Percentiles rank a stretch among this genome's conserved stretches.
phyloP scores from a whole-genome alignment of 2,113 vertebrate genomes.

The Dolichallabes microphthalmus region DNA sequence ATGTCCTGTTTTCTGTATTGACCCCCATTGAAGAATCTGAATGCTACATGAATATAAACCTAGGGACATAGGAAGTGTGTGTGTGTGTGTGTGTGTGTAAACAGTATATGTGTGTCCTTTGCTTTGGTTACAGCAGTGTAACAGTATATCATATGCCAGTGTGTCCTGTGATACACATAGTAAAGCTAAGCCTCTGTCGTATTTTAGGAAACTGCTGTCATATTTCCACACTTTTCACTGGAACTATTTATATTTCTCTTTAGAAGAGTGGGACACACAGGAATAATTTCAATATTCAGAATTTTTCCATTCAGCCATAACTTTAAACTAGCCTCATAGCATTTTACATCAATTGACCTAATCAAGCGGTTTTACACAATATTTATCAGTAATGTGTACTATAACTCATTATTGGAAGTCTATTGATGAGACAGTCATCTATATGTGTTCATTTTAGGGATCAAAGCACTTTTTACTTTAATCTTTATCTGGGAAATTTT shows the following conservation, averaged over 20 bases:
- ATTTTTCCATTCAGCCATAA: not conserved
- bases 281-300: not conserved
- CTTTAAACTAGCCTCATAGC: not conserved
- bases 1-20: not conserved
- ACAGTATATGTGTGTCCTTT: not conserved
- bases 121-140: conserved; percentile 15
- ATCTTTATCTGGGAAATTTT: too few species aligned
- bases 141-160: not conserved
- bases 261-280: not conserved
- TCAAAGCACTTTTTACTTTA: too few species aligned
- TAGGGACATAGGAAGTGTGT: not conserved
- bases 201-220: conserved; percentile 29
- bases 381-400: too few species aligned
- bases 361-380: too few species aligned
- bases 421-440: too few species aligned
- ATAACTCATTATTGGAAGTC: too few species aligned
- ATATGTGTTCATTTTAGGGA: too few species aligned
- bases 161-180: not conserved
- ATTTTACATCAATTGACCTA: not conserved
- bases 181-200: conserved; percentile 1
- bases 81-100: not conserved
- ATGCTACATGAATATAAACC: not conserved
- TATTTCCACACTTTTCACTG: not conserved
- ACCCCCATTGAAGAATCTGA: not conserved
- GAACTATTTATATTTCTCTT: not conserved